Base-by-base conservation (phyloP, 2,113 vertebrate species). In the Pycnonotus jocosus region DNA sequence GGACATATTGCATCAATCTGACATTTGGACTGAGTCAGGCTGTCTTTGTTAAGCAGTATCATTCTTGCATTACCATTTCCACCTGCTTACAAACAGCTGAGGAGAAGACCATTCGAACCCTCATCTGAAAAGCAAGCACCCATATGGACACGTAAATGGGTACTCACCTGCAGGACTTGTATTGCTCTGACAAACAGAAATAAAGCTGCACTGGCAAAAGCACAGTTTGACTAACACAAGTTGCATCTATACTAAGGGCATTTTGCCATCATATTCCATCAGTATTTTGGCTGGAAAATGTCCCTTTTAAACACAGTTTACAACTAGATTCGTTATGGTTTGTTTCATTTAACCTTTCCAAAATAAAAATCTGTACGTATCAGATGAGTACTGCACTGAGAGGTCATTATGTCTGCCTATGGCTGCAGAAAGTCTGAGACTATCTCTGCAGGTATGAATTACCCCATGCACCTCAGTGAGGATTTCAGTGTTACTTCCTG, bases 231-330 rank as follows among this genome's bases (percentile, higher is more conserved):
- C 62, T 85, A 94, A 87, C 33, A 88, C 17, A 42, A 48, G 60
- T 54, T 81, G 56, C 44, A 65, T 69, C 57, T 69, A 42, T 61
- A 91, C 62, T 65, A 69, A 64, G 31, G 81, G 78, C 78, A 85
- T n/a, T 92, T 66, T 93, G 94, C 85, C 90, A 95, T 42, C 38
- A 62, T 13, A 65, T 33, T 87, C 87, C 35, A 82, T 50, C 38
- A 85, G 50, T 70, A 93, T 66, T 90, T 94, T 4, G 9, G 35
- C 10, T 1, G 6, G 74, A 66, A 82, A 85, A 58, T 4, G 6
- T 66, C 58, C 27, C 51, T 92, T 93, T 83, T 54, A 58, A 40
- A 81, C 4, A 24, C 22, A 90, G 28, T 66, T 42, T 45, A 54
- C 1, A 3, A n/a, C 50, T 88, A 70, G 1, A 45, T 30, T 47